Base-by-base conservation (phyloP, 2,888 invertebrate genomes). In the Synergus japonicus region DNA sequence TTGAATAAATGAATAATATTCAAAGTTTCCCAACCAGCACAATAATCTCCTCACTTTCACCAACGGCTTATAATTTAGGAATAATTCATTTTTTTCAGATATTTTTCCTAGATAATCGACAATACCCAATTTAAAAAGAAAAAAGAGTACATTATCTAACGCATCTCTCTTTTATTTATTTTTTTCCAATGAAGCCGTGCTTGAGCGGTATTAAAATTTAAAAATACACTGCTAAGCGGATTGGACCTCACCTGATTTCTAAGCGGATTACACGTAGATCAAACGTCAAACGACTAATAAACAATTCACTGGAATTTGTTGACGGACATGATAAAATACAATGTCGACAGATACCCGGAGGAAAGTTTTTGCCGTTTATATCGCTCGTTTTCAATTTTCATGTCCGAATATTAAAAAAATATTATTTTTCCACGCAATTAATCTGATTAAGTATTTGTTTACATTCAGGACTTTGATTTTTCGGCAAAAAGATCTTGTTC, bases 1-100 rank as follows among this genome's bases (percentile, higher is more conserved):
- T 73, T 41, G 73, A 54, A 73, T 73, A 54, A 73, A 73, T 73
- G 73, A 49, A 73, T 73, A 73, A 73, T 58, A 58, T 73, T 41
- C 37, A 9, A 54, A 4, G 54, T 54, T 73, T 49, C 54, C n/a
- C 49, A 54, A 73, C 54, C 37, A 54, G 49, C 54, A 54, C 73
- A 73, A 54, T 73, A 73, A 54, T 29, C 49, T 69, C 15, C 22
- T 69, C 49, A 10, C 69, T 73, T 54, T 73, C 37, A 73, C 22
- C 69, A 73, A 46, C 22, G 9, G n/a, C 73, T 73, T 29, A 37
- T 73, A 54, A 54, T 73, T 49, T 54, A 37, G 54, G 46, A 29
- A 54, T 37, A 29, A 54, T 37, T 73, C n/a, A 54, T 73, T 37
- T 29, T n/a, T 37, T 46, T 54, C 15, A 29, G 73, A 73, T 73